Base-by-base conservation (phyloP, 1,140 invertebrate genomes). In the Armadillidium nasatum region DNA sequence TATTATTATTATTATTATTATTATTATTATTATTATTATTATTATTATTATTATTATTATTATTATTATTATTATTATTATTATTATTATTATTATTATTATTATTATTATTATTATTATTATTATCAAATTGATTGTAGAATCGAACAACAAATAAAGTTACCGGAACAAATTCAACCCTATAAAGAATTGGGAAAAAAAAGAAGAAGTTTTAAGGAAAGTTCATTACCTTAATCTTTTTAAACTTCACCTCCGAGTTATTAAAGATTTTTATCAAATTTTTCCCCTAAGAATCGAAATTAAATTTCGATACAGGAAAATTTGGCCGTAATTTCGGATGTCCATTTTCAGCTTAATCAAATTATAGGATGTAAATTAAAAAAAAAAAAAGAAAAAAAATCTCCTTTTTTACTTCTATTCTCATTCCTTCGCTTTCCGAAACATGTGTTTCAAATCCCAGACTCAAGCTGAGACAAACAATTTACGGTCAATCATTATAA, bases 11-110 rank as follows among this genome's bases (percentile, higher is more conserved):
- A 60, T 21, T 60, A 60, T 60, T 60, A 60, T 60, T 60, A 60
- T 60, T 60, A 60, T 60, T 60, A 60, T 60, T 60, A 60, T 60
- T 60, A 60, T 60, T 60, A 60, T 60, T 60, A 60, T 60, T 60
- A 60, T 60, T 60, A 60, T 60, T 60, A 60, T 60, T 21, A 21
- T 60, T 60, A 60, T 60, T 60, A 60, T 21, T 60, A 60, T 60
- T 60, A 60, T 60, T 60, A 60, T 60, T 60, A 60, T 60, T 60
- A 60, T 60, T 60, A 60, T 60, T 60, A 60, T 60, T 60, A 60
- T 60, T 60, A 60, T 60, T 60, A 60, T 60, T 60, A 60, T 60
- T 60, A 60, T 60, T 60, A 60, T 60, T 60, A 60, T 60, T 60
- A 60, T 60, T 21, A 60, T 60, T 60, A 60, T 60, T 60, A 60